A percentile compares a stretch with the other conserved stretches of the same genome.
phyloP scores from a whole-genome alignment of 2,888 invertebrate genomes.

The Timandra comae region DNA sequence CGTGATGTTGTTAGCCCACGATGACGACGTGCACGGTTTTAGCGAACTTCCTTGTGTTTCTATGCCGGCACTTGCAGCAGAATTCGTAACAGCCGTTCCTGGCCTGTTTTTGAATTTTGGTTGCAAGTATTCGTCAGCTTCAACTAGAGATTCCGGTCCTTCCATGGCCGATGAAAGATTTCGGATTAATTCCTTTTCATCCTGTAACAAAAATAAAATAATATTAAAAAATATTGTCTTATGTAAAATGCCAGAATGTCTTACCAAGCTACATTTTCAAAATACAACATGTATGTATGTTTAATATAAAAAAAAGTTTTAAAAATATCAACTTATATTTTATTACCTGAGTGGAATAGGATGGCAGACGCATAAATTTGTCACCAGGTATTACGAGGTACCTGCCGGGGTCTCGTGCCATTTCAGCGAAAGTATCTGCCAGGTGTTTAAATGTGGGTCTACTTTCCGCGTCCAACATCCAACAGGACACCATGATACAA shows the following conservation, averaged over 20 bases:
- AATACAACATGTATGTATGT: no score
- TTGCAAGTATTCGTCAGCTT: slow-evolving; percentile 94
- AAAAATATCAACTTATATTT: no score
- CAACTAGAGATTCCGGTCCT: slow-evolving; percentile 86
- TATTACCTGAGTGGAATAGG: slow-evolving; percentile 70
- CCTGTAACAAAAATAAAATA: slow-evolving; percentile 71
- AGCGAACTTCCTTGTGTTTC: slow-evolving; percentile 54
- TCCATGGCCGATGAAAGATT: slow-evolving; percentile 85
- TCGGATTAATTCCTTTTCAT: slow-evolving; percentile 88
- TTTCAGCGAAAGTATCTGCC: slow-evolving; percentile 95
- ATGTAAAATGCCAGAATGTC: background rate
- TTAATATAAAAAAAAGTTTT: no score
- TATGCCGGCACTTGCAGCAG: slow-evolving; percentile 52
- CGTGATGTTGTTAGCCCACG: slow-evolving; percentile 74
- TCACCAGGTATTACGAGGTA: slow-evolving; percentile 96
- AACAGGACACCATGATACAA: slow-evolving; percentile 97
- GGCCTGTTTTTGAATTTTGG: slow-evolving; percentile 80
- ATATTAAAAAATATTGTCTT: background rate
- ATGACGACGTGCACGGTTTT: slow-evolving; percentile 66
- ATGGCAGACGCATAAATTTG: slow-evolving; percentile 90
- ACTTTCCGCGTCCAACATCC: slow-evolving; percentile 97
- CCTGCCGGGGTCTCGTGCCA: slow-evolving; percentile 96
- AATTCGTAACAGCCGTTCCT: slow-evolving; percentile 50
- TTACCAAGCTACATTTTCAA: no score
- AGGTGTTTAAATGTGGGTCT: slow-evolving; percentile 96